A percentile compares a stretch with the other conserved stretches of the same genome.
These are phyloP conservation scores for Drosophila sp. DNA, from an alignment of 1,140 invertebrate genomes.

Conservation along the genomic window DNA sequence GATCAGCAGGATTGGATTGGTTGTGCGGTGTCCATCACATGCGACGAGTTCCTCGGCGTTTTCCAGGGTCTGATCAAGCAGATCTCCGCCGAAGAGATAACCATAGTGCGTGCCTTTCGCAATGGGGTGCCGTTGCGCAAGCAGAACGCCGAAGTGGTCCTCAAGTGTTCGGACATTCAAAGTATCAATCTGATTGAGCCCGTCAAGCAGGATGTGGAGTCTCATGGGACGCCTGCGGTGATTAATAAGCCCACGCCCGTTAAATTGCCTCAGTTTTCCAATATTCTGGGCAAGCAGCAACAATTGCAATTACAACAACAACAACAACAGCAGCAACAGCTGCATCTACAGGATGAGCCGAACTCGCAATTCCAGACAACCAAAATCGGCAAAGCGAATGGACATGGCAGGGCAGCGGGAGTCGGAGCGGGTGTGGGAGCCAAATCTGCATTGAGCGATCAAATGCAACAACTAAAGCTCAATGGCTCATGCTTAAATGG, in stretches of 20 bases:
- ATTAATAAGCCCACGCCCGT: conserved; percentile 81
- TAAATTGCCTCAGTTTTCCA: conserved; percentile 76
- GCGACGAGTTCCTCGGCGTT: conserved; percentile 74
- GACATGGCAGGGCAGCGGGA: conserved; percentile 25
- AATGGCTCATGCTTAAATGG: conserved; percentile 43
- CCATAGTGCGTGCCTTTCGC: conserved; percentile 90
- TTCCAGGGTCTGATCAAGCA: conserved; percentile 90
- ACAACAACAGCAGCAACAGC: conserved; percentile 37
- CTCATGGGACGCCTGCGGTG: conserved; percentile 58
- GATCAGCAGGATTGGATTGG: conserved; percentile 81
- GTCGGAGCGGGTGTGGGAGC: not conserved
- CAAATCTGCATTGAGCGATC: conserved; percentile 60
- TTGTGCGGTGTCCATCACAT: conserved; percentile 80
- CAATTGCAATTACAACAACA: conserved; percentile 58
- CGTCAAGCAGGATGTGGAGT: conserved; percentile 58
- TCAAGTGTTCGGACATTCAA: conserved; percentile 83
- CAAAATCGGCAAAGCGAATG: conserved; percentile 38
- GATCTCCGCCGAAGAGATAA: conserved; percentile 88
- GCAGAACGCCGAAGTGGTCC: conserved; percentile 85
- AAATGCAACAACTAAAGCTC: conserved; percentile 67
- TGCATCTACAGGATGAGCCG: conserved; percentile 42
- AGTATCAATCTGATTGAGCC: conserved; percentile 74
- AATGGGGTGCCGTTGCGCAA: conserved; percentile 89
- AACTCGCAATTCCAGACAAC: conserved; percentile 26
- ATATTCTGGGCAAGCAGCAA: conserved; percentile 66